Evolutionary conservation across 2,797 vertebrate species (phyloP).

Genomic region (Microchirus variegatus): DNA sequence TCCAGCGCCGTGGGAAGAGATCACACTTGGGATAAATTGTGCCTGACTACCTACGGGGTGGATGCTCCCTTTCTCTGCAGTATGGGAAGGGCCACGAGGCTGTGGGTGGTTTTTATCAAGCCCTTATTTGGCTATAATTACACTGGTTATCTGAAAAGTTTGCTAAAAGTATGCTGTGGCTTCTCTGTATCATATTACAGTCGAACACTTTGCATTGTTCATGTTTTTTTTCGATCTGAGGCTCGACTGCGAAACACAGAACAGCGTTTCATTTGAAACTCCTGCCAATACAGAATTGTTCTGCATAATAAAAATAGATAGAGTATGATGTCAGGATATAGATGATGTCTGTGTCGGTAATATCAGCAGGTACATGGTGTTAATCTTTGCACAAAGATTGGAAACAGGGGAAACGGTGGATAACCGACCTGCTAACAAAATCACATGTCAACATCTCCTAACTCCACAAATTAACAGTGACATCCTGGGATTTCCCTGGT

Average conservation of each 20-base stretch:
- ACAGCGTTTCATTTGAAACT: neutral
- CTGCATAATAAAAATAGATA: too few relatives aligned
- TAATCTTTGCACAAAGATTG: too few relatives aligned
- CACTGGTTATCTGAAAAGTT: slow-evolving; percentile 50
- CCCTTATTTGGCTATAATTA: slow-evolving; percentile 69
- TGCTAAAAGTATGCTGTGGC: slow-evolving; percentile 31
- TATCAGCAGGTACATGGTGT: too few relatives aligned
- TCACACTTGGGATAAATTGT: slow-evolving; percentile 75
- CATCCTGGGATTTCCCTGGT: neutral
- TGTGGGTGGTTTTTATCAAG: slow-evolving; percentile 70
- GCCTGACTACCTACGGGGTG: slow-evolving; percentile 73
- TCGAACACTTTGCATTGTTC: neutral
- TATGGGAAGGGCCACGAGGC: slow-evolving; percentile 62
- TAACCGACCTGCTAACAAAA: too few relatives aligned
- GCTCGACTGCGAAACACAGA: neutral
- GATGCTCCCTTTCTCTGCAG: slow-evolving; percentile 67
- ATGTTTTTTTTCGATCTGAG: neutral
- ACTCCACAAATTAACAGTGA: neutral
- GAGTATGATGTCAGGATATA: too few relatives aligned
- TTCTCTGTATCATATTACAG: slow-evolving; percentile 9
- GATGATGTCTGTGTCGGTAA: too few relatives aligned
- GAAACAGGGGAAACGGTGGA: too few relatives aligned
- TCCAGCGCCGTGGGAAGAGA: slow-evolving; percentile 76
- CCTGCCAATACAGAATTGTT: neutral
- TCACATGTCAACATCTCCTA: too few relatives aligned